Percentiles rank a stretch among this genome's conserved stretches.
These are phyloP conservation scores for Lepas anatifera DNA, from an alignment of 2,888 invertebrate genomes.

Conservation along the genomic window DNA sequence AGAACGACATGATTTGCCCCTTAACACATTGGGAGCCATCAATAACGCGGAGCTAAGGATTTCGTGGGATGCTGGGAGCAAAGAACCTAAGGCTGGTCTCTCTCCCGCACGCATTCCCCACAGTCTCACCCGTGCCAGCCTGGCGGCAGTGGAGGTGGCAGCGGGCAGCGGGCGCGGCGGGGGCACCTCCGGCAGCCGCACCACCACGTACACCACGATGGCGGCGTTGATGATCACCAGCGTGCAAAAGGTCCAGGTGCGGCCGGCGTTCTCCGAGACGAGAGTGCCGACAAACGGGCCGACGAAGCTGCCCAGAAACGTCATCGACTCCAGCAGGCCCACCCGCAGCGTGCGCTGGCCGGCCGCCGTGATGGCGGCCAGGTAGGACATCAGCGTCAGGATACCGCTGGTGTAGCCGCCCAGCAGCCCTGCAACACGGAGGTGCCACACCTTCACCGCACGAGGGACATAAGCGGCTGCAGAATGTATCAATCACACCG, in stretches of 20 bases:
- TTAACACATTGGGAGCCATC: no score
- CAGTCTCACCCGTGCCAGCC: neutral
- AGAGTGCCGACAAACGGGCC: slow-evolving; percentile 72
- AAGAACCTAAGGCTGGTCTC: no score
- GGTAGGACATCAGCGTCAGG: slow-evolving; percentile 32
- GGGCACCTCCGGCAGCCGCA: slow-evolving; percentile 27
- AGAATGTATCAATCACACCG: no score
- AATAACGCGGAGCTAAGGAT: no score
- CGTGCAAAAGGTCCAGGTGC: slow-evolving; percentile 32
- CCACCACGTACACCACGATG: slow-evolving; percentile 32
- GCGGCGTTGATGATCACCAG: slow-evolving; percentile 30
- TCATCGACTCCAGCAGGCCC: slow-evolving; percentile 66
- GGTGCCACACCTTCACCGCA: no score
- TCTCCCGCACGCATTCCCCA: neutral
- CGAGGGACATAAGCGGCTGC: no score
- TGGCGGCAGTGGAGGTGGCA: neutral
- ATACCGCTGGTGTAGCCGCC: slow-evolving; percentile 37
- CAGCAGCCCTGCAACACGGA: slow-evolving; percentile 30
- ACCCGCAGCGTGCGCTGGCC: slow-evolving; percentile 55
- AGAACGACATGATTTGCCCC: no score
- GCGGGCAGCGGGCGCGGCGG: neutral
- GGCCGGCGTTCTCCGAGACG: slow-evolving; percentile 41
- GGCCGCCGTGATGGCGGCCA: slow-evolving; percentile 28
- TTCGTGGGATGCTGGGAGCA: no score
- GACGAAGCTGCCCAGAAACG: slow-evolving; percentile 67